Evolutionary conservation across 2,113 vertebrate genomes (phyloP), one percentile per base, ranked within the genome.

Genomic region (Macaca fascicularis): DNA sequence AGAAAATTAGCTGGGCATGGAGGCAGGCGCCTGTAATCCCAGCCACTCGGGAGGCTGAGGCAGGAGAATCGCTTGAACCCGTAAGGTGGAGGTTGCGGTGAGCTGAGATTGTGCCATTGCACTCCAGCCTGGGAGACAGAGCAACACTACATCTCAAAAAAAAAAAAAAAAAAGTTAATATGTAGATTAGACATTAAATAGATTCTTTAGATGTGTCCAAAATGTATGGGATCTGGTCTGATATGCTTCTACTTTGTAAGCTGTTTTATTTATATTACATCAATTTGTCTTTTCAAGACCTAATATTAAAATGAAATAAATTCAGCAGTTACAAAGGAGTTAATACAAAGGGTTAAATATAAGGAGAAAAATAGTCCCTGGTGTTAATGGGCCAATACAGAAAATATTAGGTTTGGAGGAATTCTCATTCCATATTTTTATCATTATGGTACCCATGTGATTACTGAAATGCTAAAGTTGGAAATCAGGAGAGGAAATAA

Each of bases 261-360:
- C 93, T 89, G 23, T 85, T 90, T 96, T 93, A 84, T 89, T 94
- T 96, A 80, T 94, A 75, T 94, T 90, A n/a, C 48, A 38, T 76
- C 70, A 88, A 30, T 72, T 93, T 78, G 2, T 89, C 67, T 97
- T 96, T 96, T 83, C 8, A 96, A 89, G 43, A 83, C 43, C 50
- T 50, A 88, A 52, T 95, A 61, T 75, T 90, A 92, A 97, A 92
- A 59, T 94, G 55, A 89, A 95, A 96, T 93, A 90, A 93, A 74
- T 90, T 92, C 38, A 93, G 3, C 70, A 17, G 17, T 97, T 92
- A 82, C 30, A 86, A 85, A 92, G 52, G 96, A 93, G 38, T 94
- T 93, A 97, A 88, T 88, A 83, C 48, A 93, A 52, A 90, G 32
- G 30, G 32, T 80, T 94, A 90, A 76, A 22, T 86, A 32, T 76